Conservation (phyloP, 2,888 invertebrate genomes). For the Archips crataeganus region DNA sequence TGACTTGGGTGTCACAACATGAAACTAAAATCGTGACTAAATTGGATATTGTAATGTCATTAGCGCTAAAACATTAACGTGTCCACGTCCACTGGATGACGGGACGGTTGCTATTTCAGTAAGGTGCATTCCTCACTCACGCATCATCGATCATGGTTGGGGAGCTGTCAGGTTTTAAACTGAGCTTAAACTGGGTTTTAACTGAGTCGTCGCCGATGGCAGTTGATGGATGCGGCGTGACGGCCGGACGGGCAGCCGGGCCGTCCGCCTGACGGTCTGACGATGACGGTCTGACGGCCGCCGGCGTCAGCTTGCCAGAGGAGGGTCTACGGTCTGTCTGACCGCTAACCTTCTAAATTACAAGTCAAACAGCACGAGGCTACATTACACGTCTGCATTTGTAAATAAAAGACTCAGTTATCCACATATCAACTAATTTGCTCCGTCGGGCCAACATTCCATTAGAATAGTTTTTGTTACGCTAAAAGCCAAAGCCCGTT, state of each 20-base stretch:
- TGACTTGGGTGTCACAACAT: slow-evolving; percentile 34
- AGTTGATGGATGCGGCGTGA: slow-evolving; percentile 76
- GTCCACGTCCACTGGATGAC: slow-evolving; percentile 49
- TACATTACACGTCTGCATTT: background rate
- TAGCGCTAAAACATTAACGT: slow-evolving; percentile 69
- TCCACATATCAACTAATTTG: slow-evolving; percentile 45
- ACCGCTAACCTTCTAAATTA: slow-evolving; percentile 59
- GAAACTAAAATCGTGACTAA: slow-evolving; percentile 24
- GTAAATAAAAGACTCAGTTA: slow-evolving; percentile 34
- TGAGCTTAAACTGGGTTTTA: slow-evolving; percentile 70
- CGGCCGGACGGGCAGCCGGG: slow-evolving; percentile 59
- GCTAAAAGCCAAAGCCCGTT: slow-evolving; percentile 47
- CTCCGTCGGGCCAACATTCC: slow-evolving; percentile 41
- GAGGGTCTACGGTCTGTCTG: slow-evolving; percentile 54
- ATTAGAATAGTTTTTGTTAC: slow-evolving; percentile 46
- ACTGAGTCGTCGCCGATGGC: slow-evolving; percentile 67
- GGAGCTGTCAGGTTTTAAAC: slow-evolving; percentile 75
- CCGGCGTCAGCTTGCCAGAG: slow-evolving; percentile 55
- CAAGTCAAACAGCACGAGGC: slow-evolving; percentile 15
- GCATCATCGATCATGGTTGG: slow-evolving; percentile 74
- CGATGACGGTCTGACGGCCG: slow-evolving; percentile 58
- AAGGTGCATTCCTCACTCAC: slow-evolving; percentile 64
- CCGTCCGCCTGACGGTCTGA: slow-evolving; percentile 51
- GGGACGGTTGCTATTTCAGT: slow-evolving; percentile 67
- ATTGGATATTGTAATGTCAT: slow-evolving; percentile 62